Conservation (phyloP, 2,113 vertebrate genomes). For the Lucifuga dentata region DNA sequence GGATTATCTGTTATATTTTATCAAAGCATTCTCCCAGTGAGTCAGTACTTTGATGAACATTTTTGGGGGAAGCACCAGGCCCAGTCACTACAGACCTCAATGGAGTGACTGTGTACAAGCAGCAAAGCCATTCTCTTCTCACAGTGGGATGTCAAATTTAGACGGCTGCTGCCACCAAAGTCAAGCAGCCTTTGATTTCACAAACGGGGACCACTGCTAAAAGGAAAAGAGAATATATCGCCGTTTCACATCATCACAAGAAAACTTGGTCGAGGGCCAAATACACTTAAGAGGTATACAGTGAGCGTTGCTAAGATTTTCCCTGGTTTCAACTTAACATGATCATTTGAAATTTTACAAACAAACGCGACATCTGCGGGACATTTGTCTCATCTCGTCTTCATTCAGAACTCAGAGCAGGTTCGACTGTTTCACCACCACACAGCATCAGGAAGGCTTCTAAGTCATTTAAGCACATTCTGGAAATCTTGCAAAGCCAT, state of each 20-base stretch:
- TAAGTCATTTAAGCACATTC: background rate
- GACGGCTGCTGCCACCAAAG: constrained; percentile 63
- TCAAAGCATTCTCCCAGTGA: background rate
- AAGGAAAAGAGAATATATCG: constrained; percentile 41
- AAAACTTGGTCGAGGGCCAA: constrained; percentile 32
- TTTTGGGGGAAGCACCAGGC: background rate
- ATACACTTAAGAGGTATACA: constrained; percentile 6
- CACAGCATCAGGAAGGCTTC: background rate
- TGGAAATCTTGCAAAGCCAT: background rate
- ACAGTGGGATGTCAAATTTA: constrained; percentile 77
- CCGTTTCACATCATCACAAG: constrained; percentile 53
- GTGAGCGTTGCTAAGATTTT: constrained; percentile 44
- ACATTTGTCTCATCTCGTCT: constrained; percentile 37
- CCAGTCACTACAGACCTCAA: constrained; percentile 38
- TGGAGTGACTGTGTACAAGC: constrained; percentile 67
- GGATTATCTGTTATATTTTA: too few relatives aligned
- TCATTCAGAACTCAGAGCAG: constrained; percentile 8
- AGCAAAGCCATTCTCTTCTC: constrained; percentile 74
- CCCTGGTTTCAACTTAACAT: constrained; percentile 50
- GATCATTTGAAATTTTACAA: constrained; percentile 73
- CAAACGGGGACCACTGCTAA: constrained; percentile 27
- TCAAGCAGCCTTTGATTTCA: constrained; percentile 67
- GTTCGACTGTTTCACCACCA: background rate
- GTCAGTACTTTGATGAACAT: constrained; percentile 3
- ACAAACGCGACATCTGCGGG: constrained; percentile 60